Conservation (phyloP, 2,888 invertebrate genomes). For the Chloroclysta siterata region DNA sequence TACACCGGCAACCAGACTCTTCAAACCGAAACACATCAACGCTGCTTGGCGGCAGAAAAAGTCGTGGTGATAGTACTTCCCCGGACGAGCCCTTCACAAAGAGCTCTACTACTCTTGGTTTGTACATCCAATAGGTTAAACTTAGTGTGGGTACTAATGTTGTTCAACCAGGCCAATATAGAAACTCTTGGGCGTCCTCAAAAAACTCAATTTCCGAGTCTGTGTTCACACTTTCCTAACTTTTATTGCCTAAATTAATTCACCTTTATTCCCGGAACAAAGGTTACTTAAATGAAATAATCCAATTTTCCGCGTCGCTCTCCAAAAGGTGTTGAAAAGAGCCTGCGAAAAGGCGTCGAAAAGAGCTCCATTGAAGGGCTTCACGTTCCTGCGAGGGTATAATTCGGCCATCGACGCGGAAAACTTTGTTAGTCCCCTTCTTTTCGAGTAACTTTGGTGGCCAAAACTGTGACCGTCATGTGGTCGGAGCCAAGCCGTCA, state of each 20-base stretch:
- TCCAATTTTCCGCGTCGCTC: conserved; percentile 17
- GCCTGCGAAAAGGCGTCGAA: conserved; percentile 15
- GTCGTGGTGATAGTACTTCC: no score
- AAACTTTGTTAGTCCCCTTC: conserved; percentile 23
- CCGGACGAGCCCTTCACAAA: no score
- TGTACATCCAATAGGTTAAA: no score
- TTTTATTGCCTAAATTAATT: background rate
- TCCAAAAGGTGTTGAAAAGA: conserved; percentile 16
- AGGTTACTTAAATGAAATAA: conserved; percentile 22
- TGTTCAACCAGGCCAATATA: no score
- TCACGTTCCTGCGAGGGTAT: conserved; percentile 17
- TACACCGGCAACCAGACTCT: no score
- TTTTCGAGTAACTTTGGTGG: background rate
- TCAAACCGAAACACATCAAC: no score
- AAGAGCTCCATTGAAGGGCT: conserved; percentile 12
- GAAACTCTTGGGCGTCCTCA: background rate
- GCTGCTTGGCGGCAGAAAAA: no score
- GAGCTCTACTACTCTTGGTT: no score
- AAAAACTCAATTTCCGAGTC: background rate
- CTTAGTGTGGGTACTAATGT: no score
- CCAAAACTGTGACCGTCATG: background rate
- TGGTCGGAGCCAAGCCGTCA: no score
- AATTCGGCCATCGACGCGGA: conserved; percentile 28
- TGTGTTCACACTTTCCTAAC: background rate
- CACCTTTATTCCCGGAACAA: conserved; percentile 13